Evolutionary conservation across 92 coral and sea anemone species (phyloP).

Genomic region (Bergia sp.): DNA sequence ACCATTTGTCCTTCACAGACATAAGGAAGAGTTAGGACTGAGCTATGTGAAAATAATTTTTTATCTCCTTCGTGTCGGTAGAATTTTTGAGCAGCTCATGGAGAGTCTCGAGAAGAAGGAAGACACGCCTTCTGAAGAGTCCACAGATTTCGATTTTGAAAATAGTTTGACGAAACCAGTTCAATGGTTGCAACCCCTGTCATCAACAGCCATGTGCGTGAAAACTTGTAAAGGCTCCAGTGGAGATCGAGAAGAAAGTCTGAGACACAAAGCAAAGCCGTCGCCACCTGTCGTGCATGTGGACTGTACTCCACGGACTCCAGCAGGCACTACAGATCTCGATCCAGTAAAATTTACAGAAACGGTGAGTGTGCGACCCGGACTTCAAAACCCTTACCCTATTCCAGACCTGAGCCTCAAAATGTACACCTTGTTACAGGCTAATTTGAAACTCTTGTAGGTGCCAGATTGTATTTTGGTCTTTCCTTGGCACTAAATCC

Average conservation of each 20-base stretch:
- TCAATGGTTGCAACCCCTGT: background rate
- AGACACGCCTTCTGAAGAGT: constrained; percentile 16
- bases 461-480: background rate
- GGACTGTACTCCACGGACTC: too few species aligned
- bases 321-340: too few species aligned
- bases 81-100: background rate
- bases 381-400: background rate
- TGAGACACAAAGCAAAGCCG: too few species aligned
- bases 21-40: background rate
- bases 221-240: background rate
- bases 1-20: constrained; percentile 18
- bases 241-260: too few species aligned
- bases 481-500: background rate
- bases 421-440: background rate
- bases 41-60: background rate
- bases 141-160: constrained; percentile 1
- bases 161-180: background rate
- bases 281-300: too few species aligned
- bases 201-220: background rate
- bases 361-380: background rate
- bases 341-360: too few species aligned
- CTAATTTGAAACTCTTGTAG: background rate
- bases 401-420: background rate
- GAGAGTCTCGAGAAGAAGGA: constrained; percentile 6
- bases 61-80: background rate